Evolutionary conservation across 2,113 vertebrate genomes (phyloP), one percentile per base, ranked within the genome.

Genomic region (Ophthalmolycus amberensis): DNA sequence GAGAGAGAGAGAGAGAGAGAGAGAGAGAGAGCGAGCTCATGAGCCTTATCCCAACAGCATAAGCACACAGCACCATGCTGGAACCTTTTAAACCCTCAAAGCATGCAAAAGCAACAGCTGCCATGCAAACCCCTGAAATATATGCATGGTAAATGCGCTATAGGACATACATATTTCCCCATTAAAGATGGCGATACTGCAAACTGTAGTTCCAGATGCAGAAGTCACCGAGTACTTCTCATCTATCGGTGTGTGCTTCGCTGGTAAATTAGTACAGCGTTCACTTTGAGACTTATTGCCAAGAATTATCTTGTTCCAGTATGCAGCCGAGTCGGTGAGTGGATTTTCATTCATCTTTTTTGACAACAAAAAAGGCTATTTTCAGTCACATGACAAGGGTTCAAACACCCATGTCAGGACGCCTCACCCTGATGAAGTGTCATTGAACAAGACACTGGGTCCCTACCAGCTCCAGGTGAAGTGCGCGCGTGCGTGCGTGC

Each of bases 331-430:
- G 68, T 72, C 70, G 54, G 22, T 58, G 75, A 89, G 78, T 58
- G 32, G 65, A 78, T 83, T 89, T 90, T 87, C 76, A 91, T 91
- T 88, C 76, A 82, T 90, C 77, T 84, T 85, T 89, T 70, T 67
- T 79, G 75, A 77, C 71, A 77, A 75, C 37, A 83, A 34, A 34
- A 34, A 82, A 89, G 69, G 63, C 9, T 72, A 74, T 70, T 88
- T 83, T 75, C 9, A 82, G 71, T 78, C 75, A 82, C 70, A 56
- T 73, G 77, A 79, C 68, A 29, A 67, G 78, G 74, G 73, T 87
- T 91, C 67, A 90, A 75, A 56, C 66, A 76, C 64, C 20, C 58
- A 50, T 80, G 84, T 89, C 89, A 84, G 75, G 44, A 64, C 1
- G 2, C 38, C 75, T 64, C 80, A 62, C 71, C 29, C 59, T 71